Conservation (phyloP, 2,888 invertebrate species). For the Hedychridium roseum region DNA sequence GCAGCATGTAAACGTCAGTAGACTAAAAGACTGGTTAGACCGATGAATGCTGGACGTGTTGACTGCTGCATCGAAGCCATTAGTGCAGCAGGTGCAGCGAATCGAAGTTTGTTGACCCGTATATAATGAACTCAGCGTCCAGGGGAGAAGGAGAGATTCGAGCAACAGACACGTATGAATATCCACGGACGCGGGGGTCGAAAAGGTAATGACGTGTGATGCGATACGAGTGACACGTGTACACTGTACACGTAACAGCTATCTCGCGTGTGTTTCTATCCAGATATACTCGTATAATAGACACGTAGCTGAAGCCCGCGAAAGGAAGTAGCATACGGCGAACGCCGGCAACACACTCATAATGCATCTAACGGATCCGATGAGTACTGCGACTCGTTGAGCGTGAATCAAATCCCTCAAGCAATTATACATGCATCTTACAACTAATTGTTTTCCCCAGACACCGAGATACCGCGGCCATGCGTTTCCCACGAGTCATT, state of each 20-base stretch:
- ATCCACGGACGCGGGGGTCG: constrained; percentile 11
- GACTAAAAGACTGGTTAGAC: too few species aligned
- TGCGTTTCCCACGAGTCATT: constrained; percentile 5
- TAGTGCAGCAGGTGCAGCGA: constrained; percentile 32
- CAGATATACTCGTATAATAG: not conserved
- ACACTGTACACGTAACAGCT: constrained; percentile 24
- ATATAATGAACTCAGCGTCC: constrained; percentile 28
- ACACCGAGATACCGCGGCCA: constrained; percentile 3
- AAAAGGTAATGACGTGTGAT: constrained; percentile 40
- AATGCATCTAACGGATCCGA: constrained; percentile 16
- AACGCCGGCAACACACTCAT: constrained; percentile 12
- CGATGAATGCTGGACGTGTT: constrained; percentile 11
- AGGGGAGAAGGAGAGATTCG: constrained; percentile 7
- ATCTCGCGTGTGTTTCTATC: not conserved
- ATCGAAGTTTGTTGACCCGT: constrained; percentile 38
- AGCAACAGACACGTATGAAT: not conserved
- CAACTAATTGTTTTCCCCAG: too few species aligned
- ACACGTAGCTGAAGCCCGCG: not conserved
- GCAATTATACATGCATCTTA: constrained; percentile 11
- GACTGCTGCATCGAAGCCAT: constrained; percentile 18
- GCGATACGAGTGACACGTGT: constrained; percentile 41
- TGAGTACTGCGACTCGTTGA: constrained; percentile 15
- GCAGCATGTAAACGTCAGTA: too few species aligned
- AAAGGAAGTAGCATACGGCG: constrained; percentile 1
- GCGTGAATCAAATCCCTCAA: constrained; percentile 7